Conservation (phyloP, 2,888 invertebrate species). For the Tetragonisca angustula region DNA sequence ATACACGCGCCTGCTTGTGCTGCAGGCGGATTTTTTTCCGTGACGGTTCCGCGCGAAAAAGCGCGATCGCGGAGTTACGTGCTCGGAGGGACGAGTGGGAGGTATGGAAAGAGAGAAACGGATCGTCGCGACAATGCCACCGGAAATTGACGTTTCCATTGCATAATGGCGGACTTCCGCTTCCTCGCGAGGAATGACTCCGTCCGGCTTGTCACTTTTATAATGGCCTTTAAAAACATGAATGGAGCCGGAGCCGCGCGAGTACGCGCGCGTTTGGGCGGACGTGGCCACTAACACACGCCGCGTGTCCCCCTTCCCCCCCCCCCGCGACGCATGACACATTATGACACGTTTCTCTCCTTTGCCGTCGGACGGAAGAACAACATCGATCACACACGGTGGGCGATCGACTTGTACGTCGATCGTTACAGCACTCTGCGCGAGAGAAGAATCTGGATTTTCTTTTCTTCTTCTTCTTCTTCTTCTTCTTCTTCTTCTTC, state of each 20-base stretch:
- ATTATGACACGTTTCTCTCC: not conserved
- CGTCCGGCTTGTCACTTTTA: constrained; percentile 76
- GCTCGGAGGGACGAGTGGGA: constrained; percentile 23
- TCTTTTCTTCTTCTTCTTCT: not conserved
- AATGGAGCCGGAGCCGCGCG: constrained; percentile 68
- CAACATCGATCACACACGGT: constrained; percentile 3
- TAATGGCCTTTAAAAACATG: constrained; percentile 75
- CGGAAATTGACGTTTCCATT: constrained; percentile 81
- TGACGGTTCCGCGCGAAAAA: constrained; percentile 43
- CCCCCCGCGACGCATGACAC: not conserved
- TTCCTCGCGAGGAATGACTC: constrained; percentile 78
- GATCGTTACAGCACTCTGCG: not conserved
- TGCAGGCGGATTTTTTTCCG: constrained; percentile 15
- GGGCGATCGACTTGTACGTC: constrained; percentile 16
- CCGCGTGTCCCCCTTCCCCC: constrained; percentile 17
- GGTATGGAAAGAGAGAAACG: constrained; percentile 67
- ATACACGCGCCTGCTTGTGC: not conserved
- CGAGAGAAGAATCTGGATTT: not conserved
- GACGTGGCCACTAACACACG: constrained; percentile 40
- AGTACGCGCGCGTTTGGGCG: constrained; percentile 51
- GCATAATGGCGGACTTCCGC: constrained; percentile 80
- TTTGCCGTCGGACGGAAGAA: not conserved
- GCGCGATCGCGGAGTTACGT: not conserved
- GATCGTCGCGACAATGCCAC: constrained; percentile 70
- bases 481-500: not conserved